Evolutionary conservation across 2,888 invertebrate species (phyloP), one percentile per base, ranked within the genome.

Genomic region (Folsomia candida): DNA sequence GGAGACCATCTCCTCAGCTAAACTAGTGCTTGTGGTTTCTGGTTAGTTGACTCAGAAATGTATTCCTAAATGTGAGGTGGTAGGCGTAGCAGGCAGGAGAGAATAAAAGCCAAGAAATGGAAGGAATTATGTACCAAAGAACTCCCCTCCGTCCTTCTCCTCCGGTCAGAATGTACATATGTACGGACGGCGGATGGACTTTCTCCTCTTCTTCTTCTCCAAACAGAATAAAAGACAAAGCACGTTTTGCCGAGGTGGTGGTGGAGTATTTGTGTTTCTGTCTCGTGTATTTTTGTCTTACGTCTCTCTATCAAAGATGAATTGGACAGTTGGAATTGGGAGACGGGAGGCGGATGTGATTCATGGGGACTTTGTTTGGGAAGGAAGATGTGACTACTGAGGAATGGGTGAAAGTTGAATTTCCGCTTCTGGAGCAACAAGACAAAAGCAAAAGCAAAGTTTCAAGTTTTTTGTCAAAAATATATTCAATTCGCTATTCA

Each of bases 31-130:
- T 64, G 63, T 51, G 63, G 63, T 64, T 64, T 64, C 47, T 51
- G 63, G 63, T 64, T 64, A 64, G 63, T 64, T 64, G 63, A 22
- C 63, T 64, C 37, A 28, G 61, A 61, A 27, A 61, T 61, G 61
- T 28, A 29, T 61, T 27, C 29, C 61, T 61, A 61, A 61, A 61
- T 61, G 27, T 14, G 28, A 26, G n/a, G 61, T n/a, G 27, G 54
- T 37, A 37, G n/a, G n/a, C n/a, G n/a, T n/a, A n/a, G 47, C 9
- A 47, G 18, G 47, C 18, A 18, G 47, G 47, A n/a, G n/a, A n/a
- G n/a, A n/a, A n/a, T n/a, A n/a, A n/a, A n/a, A n/a, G 54, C 54
- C 54, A 54, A 22, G n/a, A n/a, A n/a, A n/a, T n/a, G n/a, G n/a
- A 37, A 37, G 37, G 37, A 37, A 37, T 37, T 37, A 37, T 14